Conservation (phyloP, 2,113 vertebrate genomes). For the Trematocara nigrifrons region DNA sequence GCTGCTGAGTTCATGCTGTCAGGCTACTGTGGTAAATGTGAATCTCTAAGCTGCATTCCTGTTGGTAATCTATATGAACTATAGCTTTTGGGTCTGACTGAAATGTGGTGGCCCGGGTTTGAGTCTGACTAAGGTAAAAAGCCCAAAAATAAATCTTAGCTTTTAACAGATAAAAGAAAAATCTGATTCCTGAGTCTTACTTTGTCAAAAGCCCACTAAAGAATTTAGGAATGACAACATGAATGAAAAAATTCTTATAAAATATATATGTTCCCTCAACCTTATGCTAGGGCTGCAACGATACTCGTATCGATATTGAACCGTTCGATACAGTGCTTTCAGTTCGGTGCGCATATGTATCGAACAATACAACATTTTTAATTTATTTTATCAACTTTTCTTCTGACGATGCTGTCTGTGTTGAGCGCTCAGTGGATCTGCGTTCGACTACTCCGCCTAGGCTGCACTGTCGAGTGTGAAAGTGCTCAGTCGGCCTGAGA, state of each 20-base stretch:
- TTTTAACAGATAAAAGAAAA: background rate
- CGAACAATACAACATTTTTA: too few relatives aligned
- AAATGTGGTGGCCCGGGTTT: background rate
- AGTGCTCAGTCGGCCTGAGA: too few relatives aligned
- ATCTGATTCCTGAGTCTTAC: background rate
- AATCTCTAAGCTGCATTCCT: background rate
- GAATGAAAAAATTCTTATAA: fast-evolving
- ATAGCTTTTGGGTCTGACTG: background rate
- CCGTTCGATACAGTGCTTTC: too few relatives aligned
- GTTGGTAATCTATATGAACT: background rate
- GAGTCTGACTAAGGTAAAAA: background rate
- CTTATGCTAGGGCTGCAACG: background rate
- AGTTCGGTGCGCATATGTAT: too few relatives aligned
- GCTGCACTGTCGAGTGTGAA: too few relatives aligned
- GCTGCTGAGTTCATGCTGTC: background rate
- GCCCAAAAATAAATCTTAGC: background rate
- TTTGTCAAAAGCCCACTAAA: background rate
- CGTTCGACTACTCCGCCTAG: too few relatives aligned
- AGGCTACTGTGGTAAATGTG: background rate
- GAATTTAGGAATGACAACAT: background rate
- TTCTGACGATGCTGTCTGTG: too few relatives aligned
- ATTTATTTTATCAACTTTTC: too few relatives aligned
- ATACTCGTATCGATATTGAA: too few relatives aligned
- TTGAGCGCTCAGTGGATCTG: too few relatives aligned
- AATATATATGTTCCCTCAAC: background rate